These are phyloP conservation scores for Esox masquinongy DNA, from an alignment of 2,797 vertebrate genomes.

Conservation along the genomic window DNA sequence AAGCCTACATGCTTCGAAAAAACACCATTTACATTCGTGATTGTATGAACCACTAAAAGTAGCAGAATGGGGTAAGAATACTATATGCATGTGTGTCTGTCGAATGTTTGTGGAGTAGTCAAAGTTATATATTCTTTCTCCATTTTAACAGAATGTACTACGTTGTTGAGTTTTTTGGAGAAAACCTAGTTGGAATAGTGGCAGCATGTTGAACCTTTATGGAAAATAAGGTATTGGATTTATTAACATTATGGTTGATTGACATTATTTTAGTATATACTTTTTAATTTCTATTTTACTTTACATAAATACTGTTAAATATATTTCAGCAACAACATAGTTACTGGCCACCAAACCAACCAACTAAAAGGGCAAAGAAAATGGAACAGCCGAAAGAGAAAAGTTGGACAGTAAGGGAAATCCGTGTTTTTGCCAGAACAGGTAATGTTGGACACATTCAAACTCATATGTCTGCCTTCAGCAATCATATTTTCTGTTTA, in stretches of 20 bases:
- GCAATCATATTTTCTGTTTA: too few relatives aligned
- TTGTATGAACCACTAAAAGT: too few relatives aligned
- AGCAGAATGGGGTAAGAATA: background rate
- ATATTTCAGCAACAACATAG: too few relatives aligned
- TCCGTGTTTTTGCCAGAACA: background rate
- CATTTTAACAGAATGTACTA: conserved; percentile 9
- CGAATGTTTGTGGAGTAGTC: background rate
- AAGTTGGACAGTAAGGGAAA: background rate
- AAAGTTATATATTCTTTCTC: background rate
- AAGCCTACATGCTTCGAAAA: too few relatives aligned
- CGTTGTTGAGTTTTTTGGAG: conserved; percentile 2
- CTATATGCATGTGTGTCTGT: background rate
- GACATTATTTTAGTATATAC: background rate
- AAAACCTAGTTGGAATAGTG: conserved; percentile 7
- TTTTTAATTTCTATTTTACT: background rate
- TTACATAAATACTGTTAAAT: too few relatives aligned
- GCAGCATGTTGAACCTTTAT: background rate
- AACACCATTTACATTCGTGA: too few relatives aligned
- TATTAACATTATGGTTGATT: too few relatives aligned
- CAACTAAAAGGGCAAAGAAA: background rate
- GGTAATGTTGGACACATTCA: too few relatives aligned
- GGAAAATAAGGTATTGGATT: background rate
- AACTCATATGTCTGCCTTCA: too few relatives aligned
- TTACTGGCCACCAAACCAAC: background rate
- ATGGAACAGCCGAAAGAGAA: background rate